A percentile compares a stretch with the other conserved stretches of the same genome.
Evolutionary conservation across 2,888 invertebrate species (phyloP).

Genomic region (Limnephilus rhombicus): DNA sequence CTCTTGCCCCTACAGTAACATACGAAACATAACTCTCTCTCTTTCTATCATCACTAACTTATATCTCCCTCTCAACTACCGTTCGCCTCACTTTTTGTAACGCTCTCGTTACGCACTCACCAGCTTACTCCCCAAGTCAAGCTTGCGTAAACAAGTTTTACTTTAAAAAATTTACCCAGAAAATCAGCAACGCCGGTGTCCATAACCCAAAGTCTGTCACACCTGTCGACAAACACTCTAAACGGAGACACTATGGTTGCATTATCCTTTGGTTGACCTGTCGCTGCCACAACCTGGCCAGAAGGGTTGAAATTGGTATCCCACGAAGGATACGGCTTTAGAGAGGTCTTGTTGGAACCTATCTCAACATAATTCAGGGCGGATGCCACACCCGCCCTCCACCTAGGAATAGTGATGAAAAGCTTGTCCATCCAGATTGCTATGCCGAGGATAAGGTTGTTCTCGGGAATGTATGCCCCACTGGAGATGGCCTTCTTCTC

Average conservation of each 20-base stretch:
- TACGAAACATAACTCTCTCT: no score
- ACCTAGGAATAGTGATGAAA: constrained; percentile 84
- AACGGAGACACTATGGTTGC: constrained; percentile 84
- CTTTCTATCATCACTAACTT: no score
- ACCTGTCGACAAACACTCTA: constrained; percentile 84
- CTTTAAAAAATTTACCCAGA: constrained; percentile 76
- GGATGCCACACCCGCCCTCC: constrained; percentile 84
- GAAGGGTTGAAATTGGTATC: constrained; percentile 85
- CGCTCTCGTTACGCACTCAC: no score
- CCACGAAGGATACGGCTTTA: constrained; percentile 88
- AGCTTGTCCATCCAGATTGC: constrained; percentile 85
- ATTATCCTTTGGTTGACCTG: constrained; percentile 74
- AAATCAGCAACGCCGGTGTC: constrained; percentile 89
- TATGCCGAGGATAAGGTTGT: constrained; percentile 84
- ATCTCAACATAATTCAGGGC: constrained; percentile 83
- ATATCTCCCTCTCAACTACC: no score
- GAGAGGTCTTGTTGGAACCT: constrained; percentile 81
- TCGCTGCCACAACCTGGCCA: neutral
- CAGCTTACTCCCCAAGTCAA: no score
- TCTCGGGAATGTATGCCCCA: constrained; percentile 79
- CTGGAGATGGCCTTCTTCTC: constrained; percentile 79
- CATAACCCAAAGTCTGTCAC: constrained; percentile 90
- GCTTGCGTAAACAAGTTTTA: no score
- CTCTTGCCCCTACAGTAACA: no score
- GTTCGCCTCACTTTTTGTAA: no score